Percentiles rank a stretch among this genome's conserved stretches.
Evolutionary conservation across 2,113 vertebrate species (phyloP).

Genomic region (Semnornis frantzii): DNA sequence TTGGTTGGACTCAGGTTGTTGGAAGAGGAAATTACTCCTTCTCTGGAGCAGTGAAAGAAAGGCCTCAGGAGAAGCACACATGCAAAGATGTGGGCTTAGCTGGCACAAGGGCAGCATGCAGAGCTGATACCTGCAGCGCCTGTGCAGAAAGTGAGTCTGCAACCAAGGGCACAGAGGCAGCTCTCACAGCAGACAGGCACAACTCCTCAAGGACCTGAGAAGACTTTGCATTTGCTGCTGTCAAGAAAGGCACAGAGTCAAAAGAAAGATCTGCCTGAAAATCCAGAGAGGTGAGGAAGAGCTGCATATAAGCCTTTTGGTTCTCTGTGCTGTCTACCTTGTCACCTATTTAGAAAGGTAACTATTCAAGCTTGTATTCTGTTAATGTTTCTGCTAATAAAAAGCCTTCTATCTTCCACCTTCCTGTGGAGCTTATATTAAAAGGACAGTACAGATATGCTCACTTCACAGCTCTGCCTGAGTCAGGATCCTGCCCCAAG

Average conservation of each 20-base stretch:
- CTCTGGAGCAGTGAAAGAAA: not conserved
- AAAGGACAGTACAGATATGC: not conserved
- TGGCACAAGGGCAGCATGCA: not conserved
- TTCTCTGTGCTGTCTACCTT: not conserved
- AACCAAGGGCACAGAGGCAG: not conserved
- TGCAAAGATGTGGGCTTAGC: not conserved
- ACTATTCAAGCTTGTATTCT: not conserved
- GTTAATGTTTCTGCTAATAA: not conserved
- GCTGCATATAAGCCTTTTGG: not conserved
- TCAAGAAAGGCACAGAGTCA: not conserved
- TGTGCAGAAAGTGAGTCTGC: not conserved
- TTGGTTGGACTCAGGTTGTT: not conserved
- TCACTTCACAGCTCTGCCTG: not conserved
- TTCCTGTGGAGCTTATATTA: not conserved
- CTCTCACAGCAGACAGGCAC: fast-evolving
- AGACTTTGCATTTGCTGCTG: not conserved
- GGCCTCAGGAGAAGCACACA: not conserved
- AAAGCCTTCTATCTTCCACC: not conserved
- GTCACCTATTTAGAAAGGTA: not conserved
- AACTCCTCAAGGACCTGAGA: not conserved
- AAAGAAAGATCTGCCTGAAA: not conserved
- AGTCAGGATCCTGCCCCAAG: not conserved
- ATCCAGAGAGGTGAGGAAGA: not conserved
- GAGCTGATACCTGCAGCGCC: not conserved
- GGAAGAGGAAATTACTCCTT: not conserved